Percentiles rank a stretch among this genome's conserved stretches.
Evolutionary conservation across 53 echinoderm and acorn worm species (phyloP).

Genomic region (Hippasteria phrygiana): DNA sequence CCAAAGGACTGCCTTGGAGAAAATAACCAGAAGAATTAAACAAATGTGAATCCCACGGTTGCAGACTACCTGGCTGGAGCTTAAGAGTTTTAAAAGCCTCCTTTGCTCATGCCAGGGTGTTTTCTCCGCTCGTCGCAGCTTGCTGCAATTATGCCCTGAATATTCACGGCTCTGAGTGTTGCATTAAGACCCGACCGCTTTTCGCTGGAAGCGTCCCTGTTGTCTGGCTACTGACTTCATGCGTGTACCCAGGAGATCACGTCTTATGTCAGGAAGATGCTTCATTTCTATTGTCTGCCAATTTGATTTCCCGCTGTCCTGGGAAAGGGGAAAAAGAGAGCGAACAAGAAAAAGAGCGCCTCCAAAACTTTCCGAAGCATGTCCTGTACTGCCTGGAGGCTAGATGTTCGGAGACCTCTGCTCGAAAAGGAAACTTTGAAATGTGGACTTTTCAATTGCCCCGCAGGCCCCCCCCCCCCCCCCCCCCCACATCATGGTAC

Average conservation of each 20-base stretch:
- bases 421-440: background rate
- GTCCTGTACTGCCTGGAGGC: background rate
- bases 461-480: too few species aligned
- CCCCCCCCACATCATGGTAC: too few species aligned
- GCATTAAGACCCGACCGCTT: background rate
- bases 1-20: background rate
- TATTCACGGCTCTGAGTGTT: background rate
- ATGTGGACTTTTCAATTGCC: constrained; percentile 7
- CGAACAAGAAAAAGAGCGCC: background rate
- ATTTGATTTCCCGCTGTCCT: constrained; percentile 25
- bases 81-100: too few species aligned
- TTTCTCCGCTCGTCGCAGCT: background rate
- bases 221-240: constrained; percentile 35
- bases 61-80: background rate
- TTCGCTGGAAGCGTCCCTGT: background rate
- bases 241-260: constrained; percentile 13
- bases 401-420: background rate
- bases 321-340: background rate
- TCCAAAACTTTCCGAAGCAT: constrained; percentile 6
- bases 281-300: constrained; percentile 50
- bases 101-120: too few species aligned
- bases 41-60: background rate
- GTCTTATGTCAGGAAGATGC: constrained; percentile 42
- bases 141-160: background rate
- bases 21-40: background rate